Evolutionary conservation across 2,888 invertebrate species (phyloP), one percentile per base, ranked within the genome.

Genomic region (Eupithecia tripunctaria): DNA sequence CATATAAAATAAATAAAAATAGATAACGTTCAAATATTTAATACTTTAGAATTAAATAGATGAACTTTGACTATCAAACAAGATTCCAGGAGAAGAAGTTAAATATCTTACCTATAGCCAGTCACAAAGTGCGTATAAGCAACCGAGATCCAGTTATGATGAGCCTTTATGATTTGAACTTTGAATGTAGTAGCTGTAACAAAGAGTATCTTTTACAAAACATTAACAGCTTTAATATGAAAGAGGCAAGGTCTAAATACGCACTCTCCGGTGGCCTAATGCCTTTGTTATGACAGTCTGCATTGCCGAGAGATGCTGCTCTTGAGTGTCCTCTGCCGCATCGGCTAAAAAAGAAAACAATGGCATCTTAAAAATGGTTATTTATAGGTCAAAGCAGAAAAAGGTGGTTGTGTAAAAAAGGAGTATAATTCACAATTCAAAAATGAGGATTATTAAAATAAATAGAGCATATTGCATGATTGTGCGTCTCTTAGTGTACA

Each of bases 111-210:
- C 97, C 97, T 96, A 89, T 98, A 99, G 86, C 99, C 98, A 74
- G 98, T 97, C 29, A 99, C 98, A 92, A 98, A 99, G 92, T 99
- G 98, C 72, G 98, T 97, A 90, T 99, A 99, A 0, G 99, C 99
- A 29, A 99, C 98, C 29, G 98, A 98, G 78, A 99, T 98, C 98
- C 99, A 99, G 89, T 99, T 99, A 89, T 99, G 99, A 92, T 99
- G 99, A 5, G 99, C 99, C 88, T 98, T 98, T 81, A 99, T 98
- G 68, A 98, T 97, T 93, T 98, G 97, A 56, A 99, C 98, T 82
- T 98, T 95, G 85, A 98, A 98, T 65, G 95, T 94, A 76, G 95
- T 65, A 65, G 67, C 96, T 96, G 89, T 76, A 95, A 95, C 76
- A 80, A 74, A 71, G 74, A 76, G 78, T 72, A 76, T 68, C 68